Conservation (phyloP, 2,113 vertebrate species). For the Nipponia nippon region DNA sequence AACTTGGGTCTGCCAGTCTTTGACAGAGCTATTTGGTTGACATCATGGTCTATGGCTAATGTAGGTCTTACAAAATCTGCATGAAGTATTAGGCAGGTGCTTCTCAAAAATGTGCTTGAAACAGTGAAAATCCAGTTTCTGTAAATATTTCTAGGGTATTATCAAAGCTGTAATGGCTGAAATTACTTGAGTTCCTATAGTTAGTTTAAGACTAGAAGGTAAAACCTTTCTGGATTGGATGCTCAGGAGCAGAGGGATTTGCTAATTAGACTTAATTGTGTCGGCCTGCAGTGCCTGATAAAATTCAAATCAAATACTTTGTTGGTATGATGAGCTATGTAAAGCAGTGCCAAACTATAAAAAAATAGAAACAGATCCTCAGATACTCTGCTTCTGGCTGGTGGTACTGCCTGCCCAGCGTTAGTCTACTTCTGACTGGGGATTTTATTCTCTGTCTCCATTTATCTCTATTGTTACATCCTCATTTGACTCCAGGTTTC, state of each 20-base stretch:
- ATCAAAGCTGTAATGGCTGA: not conserved
- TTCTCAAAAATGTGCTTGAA: not conserved
- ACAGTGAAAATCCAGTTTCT: not conserved
- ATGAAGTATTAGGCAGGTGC: not conserved
- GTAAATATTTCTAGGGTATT: not conserved
- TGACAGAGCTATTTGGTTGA: not conserved
- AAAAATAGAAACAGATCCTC: not conserved
- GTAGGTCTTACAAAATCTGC: not conserved
- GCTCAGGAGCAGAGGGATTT: not conserved
- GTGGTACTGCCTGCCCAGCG: not conserved
- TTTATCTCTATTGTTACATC: not conserved
- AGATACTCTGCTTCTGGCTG: not conserved
- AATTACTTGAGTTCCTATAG: not conserved
- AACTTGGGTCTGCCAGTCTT: not conserved
- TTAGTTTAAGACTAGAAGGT: not conserved
- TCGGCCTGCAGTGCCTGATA: not conserved
- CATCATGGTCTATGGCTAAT: not conserved
- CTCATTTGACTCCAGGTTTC: not conserved
- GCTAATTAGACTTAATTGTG: conserved; percentile 26
- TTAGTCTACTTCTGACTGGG: not conserved
- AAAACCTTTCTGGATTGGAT: not conserved
- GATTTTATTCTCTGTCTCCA: not conserved
- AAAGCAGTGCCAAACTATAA: not conserved
- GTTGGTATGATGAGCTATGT: not conserved
- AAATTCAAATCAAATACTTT: conserved; percentile 30